Base-by-base conservation (phyloP, 2,888 invertebrate species). In the Hydriomena furcata region DNA sequence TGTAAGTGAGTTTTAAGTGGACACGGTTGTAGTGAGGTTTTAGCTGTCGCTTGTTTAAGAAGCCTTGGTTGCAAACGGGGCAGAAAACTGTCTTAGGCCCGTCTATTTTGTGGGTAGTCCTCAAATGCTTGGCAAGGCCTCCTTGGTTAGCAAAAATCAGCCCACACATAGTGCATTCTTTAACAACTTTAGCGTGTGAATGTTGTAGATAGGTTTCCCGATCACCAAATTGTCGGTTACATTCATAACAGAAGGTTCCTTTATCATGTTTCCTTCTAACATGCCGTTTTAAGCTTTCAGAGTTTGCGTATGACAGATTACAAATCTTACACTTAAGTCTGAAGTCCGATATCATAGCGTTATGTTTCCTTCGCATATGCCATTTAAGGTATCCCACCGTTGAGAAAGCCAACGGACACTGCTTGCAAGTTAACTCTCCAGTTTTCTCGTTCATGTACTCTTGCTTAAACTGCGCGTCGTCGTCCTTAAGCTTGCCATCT, bases 321-420 rank as follows among this genome's bases (percentile, higher is more conserved):
- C 90, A 90, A 47, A 88, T 79, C 37, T 75, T 77, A 58, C 90
- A 90, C 58, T 87, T 88, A 30, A 87, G 66, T 53, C 80, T 71
- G 46, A 86, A 90, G 40, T 85, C 73, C 2, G 88, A 83, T 41
- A 69, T 73, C 20, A 84, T 60, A 0, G 82, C 85, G 21, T 88
- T 87, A 53, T 90, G 90, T 40, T 85, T 88, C 17, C 89, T 61
- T 47, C 86, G 74, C 87, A 90, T 85, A 35, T 90, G 90, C 1
- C 88, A 48, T 61, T 88, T 88, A 7, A 90, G 63, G 44, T 75
- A 88, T 55, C 79, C 84, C 0, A 82, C 38, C 0, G 84, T 81
- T 0, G 88, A 83, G 63, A 90, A 90, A 12, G 85, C 81, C 38
- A 84, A 61, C 0, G 84, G 81, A 31, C 90, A 90, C 54, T 83